A percentile compares a stretch with the other conserved stretches of the same genome.
Conservation (phyloP, 1,140 invertebrate genomes). For the Leptinotarsa lineolata region DNA sequence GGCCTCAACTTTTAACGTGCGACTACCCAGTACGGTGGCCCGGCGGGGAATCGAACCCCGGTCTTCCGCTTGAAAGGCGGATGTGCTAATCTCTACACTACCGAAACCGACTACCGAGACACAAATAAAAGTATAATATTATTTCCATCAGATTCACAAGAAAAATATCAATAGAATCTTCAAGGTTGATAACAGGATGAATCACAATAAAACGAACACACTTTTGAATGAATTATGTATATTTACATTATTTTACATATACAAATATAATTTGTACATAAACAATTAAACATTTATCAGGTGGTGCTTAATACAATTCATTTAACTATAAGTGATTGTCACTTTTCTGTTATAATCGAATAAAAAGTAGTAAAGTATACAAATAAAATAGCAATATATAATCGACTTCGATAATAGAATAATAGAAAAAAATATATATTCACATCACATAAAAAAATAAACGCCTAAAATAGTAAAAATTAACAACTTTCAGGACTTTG, state of each 20-base stretch:
- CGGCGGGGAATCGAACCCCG: too few relatives aligned
- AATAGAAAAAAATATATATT: constrained; percentile 23
- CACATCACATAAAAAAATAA: constrained; percentile 31
- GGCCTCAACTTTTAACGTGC: too few relatives aligned
- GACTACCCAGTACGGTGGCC: too few relatives aligned
- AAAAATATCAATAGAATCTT: too few relatives aligned
- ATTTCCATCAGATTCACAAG: too few relatives aligned
- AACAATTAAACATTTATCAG: constrained; percentile 39
- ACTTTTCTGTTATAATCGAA: constrained; percentile 32
- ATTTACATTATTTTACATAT: constrained; percentile 37
- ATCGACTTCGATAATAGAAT: constrained; percentile 31
- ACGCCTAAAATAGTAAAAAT: constrained; percentile 27
- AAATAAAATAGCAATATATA: constrained; percentile 35
- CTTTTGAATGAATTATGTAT: constrained; percentile 1
- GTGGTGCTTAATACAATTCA: constrained; percentile 41
- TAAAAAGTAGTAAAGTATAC: neutral
- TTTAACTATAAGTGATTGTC: constrained; percentile 40
- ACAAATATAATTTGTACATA: constrained; percentile 39
- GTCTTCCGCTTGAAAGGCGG: too few relatives aligned
- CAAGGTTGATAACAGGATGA: too few relatives aligned
- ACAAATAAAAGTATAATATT: too few relatives aligned
- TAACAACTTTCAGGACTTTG: constrained; percentile 29
- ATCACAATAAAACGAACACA: too few relatives aligned
- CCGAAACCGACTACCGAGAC: too few relatives aligned
- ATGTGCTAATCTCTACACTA: too few relatives aligned